phyloP scores from a whole-genome alignment of 2,797 vertebrate genomes.

The Enteromius trimaculatus region DNA sequence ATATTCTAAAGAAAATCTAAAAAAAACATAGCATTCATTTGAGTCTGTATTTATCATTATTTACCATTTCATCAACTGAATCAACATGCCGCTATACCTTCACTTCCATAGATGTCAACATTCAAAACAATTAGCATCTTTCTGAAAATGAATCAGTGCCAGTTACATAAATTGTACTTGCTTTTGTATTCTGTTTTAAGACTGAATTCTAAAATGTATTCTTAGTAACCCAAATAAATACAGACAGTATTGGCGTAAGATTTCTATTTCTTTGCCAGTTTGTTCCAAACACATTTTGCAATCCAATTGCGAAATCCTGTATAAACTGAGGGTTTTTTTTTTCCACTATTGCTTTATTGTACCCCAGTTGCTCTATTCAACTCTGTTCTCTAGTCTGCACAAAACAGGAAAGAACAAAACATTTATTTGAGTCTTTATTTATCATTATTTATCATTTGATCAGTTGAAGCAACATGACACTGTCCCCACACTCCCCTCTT shows the following conservation, averaged over 20 bases:
- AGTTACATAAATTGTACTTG: neutral
- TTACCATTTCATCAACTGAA: slow-evolving; percentile 19
- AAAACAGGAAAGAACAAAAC: slow-evolving; percentile 19
- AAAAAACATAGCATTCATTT: slow-evolving; percentile 41
- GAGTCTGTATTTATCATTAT: neutral
- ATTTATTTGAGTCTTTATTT: slow-evolving; percentile 51
- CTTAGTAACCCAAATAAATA: neutral
- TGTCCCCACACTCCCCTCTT: slow-evolving; percentile 5
- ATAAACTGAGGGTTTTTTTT: slow-evolving; percentile 26
- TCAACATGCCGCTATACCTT: neutral
- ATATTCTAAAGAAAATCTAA: slow-evolving; percentile 25
- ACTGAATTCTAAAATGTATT: neutral
- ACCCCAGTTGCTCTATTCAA: slow-evolving; percentile 49
- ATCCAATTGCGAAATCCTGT: neutral
- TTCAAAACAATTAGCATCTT: neutral
- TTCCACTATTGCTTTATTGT: slow-evolving; percentile 51
- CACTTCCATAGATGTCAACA: neutral
- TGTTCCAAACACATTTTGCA: neutral
- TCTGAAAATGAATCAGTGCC: neutral
- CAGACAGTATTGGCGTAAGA: neutral
- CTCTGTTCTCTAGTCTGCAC: slow-evolving; percentile 42
- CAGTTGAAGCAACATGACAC: slow-evolving; percentile 33
- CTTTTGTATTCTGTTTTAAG: neutral
- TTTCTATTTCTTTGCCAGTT: neutral
- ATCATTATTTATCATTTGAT: slow-evolving; percentile 50